Evolutionary conservation across 2,888 invertebrate species (phyloP).

Genomic region (Zele albiditarsus): DNA sequence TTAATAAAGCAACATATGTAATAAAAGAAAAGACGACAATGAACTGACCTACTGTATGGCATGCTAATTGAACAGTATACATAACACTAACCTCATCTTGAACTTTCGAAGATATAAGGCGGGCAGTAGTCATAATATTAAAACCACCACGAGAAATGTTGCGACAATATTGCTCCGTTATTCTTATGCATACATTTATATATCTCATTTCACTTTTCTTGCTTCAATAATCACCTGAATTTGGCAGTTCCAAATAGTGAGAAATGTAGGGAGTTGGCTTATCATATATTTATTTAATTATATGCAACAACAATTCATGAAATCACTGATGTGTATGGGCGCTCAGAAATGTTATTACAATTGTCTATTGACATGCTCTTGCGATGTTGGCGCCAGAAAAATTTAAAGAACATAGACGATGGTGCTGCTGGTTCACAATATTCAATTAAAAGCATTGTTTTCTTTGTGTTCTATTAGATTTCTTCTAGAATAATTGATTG

Average conservation of each 20-base stretch:
- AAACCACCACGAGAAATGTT: slow-evolving; percentile 31
- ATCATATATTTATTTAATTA: background rate
- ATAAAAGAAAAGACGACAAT: background rate
- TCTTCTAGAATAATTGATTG: too few relatives aligned
- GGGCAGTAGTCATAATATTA: slow-evolving; percentile 27
- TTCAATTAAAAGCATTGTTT: background rate
- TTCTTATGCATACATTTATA: background rate
- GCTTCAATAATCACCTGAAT: background rate
- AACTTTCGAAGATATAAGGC: slow-evolving; percentile 1
- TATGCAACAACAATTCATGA: background rate
- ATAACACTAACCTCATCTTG: slow-evolving; percentile 35
- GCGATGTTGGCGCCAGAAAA: background rate
- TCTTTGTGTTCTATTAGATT: too few relatives aligned
- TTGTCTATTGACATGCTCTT: background rate
- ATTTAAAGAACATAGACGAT: background rate
- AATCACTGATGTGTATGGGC: background rate
- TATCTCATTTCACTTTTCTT: background rate
- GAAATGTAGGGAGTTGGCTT: background rate
- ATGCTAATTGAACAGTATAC: background rate
- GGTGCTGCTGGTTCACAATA: background rate
- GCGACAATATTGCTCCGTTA: background rate
- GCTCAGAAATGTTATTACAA: background rate
- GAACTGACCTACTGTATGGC: slow-evolving; percentile 9
- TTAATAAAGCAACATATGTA: background rate
- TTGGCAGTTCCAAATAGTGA: background rate